These are phyloP conservation scores for Psittacara wagleri DNA, from an alignment of 2,113 vertebrate species.

Conservation along the genomic window DNA sequence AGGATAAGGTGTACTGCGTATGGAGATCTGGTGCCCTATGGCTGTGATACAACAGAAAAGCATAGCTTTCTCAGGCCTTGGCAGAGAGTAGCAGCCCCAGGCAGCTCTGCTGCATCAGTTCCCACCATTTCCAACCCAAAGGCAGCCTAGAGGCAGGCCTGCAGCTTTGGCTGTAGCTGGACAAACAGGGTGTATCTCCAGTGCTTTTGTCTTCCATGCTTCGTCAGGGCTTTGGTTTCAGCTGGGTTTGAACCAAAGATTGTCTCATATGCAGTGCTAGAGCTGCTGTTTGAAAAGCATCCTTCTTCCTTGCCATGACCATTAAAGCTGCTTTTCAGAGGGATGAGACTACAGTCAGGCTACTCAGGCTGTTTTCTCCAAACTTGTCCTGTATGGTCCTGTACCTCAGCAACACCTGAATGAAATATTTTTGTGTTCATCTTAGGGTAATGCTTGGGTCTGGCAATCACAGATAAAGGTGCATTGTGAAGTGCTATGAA, in stretches of 20 bases:
- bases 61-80: not conserved
- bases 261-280: fast-evolving
- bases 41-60: not conserved
- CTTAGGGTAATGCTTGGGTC: not conserved
- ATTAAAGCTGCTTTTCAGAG: not conserved
- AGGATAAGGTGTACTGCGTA: not conserved
- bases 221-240: not conserved
- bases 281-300: not conserved
- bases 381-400: not conserved
- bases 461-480: not conserved
- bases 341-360: not conserved
- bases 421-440: not conserved
- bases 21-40: not conserved
- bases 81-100: not conserved
- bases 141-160: not conserved
- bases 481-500: not conserved
- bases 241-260: not conserved
- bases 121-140: slow-evolving; percentile 20
- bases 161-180: not conserved
- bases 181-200: not conserved
- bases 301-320: not conserved
- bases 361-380: not conserved
- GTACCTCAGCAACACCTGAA: not conserved
- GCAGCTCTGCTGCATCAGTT: slow-evolving; percentile 4
- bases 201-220: not conserved